These are phyloP conservation scores for Gnatocerus cornutus DNA, from an alignment of 2,888 invertebrate genomes.

Conservation along the genomic window DNA sequence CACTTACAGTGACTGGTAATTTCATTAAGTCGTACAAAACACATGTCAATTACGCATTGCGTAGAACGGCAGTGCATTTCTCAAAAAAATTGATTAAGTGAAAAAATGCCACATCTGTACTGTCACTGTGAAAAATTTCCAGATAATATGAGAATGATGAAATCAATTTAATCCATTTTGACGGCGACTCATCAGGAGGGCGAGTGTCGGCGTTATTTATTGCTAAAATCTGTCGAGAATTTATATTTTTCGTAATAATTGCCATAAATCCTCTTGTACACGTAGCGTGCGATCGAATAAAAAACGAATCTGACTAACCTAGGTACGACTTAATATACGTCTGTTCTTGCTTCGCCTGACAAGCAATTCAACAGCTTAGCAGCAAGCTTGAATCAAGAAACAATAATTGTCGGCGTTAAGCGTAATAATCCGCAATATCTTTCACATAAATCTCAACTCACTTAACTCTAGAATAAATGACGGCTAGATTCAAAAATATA, in stretches of 20 bases:
- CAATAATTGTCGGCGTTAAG: constrained; percentile 22
- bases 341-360: constrained; percentile 23
- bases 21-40: constrained; percentile 50
- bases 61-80: constrained; percentile 1
- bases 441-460: constrained; percentile 15
- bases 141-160: constrained; percentile 26
- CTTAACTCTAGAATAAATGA: constrained; percentile 5
- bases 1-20: constrained; percentile 55
- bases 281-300: constrained; percentile 33
- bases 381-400: constrained; percentile 22
- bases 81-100: neutral
- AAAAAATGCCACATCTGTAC: constrained; percentile 4
- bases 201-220: constrained; percentile 31
- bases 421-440: constrained; percentile 20
- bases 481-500: neutral
- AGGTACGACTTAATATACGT: constrained; percentile 29
- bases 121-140: constrained; percentile 12
- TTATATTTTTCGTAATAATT: constrained; percentile 42
- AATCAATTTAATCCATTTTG: constrained; percentile 40
- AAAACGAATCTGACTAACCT: constrained; percentile 32
- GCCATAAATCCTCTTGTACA: constrained; percentile 27
- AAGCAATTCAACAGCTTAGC: constrained; percentile 19
- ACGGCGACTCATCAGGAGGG: constrained; percentile 33
- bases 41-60: constrained; percentile 45
- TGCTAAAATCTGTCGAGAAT: constrained; percentile 34